phyloP scores from a whole-genome alignment of 1,140 invertebrate species.

The Drosophila takahashii region DNA sequence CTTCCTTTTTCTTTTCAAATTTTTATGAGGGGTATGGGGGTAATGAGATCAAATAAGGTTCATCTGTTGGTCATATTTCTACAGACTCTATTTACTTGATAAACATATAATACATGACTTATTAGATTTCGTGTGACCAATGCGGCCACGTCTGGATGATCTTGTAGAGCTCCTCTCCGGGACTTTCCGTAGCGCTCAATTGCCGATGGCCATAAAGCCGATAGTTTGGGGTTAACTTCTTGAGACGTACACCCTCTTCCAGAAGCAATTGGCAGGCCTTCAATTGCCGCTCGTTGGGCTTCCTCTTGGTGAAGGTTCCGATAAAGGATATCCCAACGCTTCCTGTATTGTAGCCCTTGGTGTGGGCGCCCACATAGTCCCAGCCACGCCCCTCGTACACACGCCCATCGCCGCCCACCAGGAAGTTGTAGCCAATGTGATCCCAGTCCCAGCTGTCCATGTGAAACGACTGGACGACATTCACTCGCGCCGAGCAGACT shows the following conservation, averaged over 20 bases:
- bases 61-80: conserved; percentile 3
- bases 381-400: conserved; percentile 89
- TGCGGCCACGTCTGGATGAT: conserved; percentile 87
- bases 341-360: conserved; percentile 87
- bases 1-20: conserved; percentile 10
- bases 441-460: conserved; percentile 88
- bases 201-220: conserved; percentile 88
- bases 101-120: conserved; percentile 11
- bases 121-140: conserved; percentile 71
- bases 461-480: conserved; percentile 89
- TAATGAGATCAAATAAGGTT: conserved; percentile 15
- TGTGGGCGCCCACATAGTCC: conserved; percentile 88
- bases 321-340: conserved; percentile 89
- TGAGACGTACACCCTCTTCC: conserved; percentile 86
- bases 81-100: conserved; percentile 22
- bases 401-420: conserved; percentile 88
- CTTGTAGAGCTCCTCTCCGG: conserved; percentile 87
- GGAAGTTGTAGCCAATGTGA: conserved; percentile 90
- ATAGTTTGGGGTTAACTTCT: conserved; percentile 86
- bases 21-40: neutral
- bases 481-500: conserved; percentile 85
- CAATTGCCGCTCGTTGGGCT: conserved; percentile 86
- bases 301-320: conserved; percentile 87
- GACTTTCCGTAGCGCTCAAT: conserved; percentile 87
- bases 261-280: conserved; percentile 87